Conservation (phyloP, 2,797 vertebrate genomes). For the Sarcophilus harrisii region DNA sequence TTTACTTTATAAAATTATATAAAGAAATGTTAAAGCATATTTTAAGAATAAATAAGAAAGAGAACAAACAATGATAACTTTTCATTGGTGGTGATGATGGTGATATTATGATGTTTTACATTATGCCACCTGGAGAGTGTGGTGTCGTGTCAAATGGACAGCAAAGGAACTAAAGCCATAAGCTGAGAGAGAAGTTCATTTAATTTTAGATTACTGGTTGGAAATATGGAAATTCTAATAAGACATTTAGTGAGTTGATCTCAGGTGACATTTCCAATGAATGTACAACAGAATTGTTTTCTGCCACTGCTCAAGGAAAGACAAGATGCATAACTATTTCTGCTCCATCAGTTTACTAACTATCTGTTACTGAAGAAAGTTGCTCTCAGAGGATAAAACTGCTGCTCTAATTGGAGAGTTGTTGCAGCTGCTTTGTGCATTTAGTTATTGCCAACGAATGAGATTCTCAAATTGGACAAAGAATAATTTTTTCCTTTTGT, state of each 20-base stretch:
- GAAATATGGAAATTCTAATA: constrained; percentile 19
- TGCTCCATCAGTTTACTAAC: constrained; percentile 17
- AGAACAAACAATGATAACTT: not conserved
- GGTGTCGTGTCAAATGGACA: not conserved
- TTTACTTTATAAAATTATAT: not conserved
- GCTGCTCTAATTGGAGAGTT: not conserved
- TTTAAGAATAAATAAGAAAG: not conserved
- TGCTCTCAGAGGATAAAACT: constrained; percentile 15
- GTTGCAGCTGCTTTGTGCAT: constrained; percentile 30
- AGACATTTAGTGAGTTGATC: not conserved
- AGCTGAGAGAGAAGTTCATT: not conserved
- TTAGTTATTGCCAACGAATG: constrained; percentile 28
- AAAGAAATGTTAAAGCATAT: not conserved
- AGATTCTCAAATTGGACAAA: constrained; percentile 50
- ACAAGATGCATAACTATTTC: not conserved
- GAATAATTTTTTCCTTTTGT: constrained; percentile 37
- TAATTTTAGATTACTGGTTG: not conserved
- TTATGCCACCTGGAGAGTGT: not conserved
- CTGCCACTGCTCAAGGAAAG: constrained; percentile 37
- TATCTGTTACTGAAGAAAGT: constrained; percentile 4
- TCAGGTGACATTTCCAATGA: not conserved
- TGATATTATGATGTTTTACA: not conserved
- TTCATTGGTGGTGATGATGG: not conserved
- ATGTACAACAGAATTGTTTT: not conserved
- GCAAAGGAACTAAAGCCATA: not conserved